phyloP scores from a whole-genome alignment of 2,888 invertebrate genomes.

The Halictus quadricinctus region DNA sequence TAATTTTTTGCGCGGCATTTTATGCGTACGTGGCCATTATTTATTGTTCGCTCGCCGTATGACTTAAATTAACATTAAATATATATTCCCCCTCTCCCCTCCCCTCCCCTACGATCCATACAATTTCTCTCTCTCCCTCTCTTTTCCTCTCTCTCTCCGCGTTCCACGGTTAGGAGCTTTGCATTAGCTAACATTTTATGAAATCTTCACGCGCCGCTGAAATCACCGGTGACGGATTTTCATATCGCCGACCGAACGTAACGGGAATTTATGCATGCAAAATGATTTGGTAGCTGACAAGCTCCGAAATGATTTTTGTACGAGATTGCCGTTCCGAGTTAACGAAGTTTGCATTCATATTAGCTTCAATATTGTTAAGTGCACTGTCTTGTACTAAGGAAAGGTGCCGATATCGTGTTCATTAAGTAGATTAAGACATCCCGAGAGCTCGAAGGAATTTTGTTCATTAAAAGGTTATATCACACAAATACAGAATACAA shows the following conservation, averaged over 20 bases:
- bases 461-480: background rate
- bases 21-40: constrained; percentile 43
- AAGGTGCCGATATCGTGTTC: background rate
- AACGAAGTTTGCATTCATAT: background rate
- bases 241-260: background rate
- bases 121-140: background rate
- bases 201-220: background rate
- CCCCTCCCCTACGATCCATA: background rate
- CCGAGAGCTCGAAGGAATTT: background rate
- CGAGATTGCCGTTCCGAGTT: background rate
- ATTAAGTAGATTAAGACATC: background rate
- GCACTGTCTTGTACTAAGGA: background rate
- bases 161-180: background rate
- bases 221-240: constrained; percentile 3
- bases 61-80: constrained; percentile 32
- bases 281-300: background rate
- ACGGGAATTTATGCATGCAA: background rate
- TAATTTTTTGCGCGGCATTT: constrained; percentile 40
- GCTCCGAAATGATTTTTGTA: background rate
- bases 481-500: background rate
- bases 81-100: background rate
- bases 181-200: background rate
- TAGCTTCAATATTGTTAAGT: background rate
- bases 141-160: background rate
- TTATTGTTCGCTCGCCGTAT: constrained; percentile 26